These are phyloP conservation scores for Carassius carassius DNA, from an alignment of 2,113 vertebrate species.

Conservation along the genomic window DNA sequence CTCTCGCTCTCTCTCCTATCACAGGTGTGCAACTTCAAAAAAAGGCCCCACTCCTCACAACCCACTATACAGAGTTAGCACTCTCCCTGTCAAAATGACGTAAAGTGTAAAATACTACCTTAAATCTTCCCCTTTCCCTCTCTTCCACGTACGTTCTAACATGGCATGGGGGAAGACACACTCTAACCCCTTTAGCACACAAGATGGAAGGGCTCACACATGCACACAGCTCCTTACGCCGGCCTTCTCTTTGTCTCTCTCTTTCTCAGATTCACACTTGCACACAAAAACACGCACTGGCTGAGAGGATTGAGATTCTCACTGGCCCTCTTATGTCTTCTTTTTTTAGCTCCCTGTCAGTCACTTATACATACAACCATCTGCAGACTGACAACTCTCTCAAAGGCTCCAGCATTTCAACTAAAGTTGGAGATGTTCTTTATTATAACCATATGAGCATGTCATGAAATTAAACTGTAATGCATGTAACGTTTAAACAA, in stretches of 20 bases:
- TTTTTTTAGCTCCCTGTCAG: slow-evolving; percentile 18
- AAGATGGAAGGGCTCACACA: not conserved
- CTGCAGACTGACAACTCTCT: slow-evolving; percentile 13
- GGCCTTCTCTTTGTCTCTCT: not conserved
- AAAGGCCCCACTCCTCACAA: slow-evolving; percentile 36
- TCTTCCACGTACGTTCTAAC: slow-evolving; percentile 29
- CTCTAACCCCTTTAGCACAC: slow-evolving; percentile 28
- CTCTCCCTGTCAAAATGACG: slow-evolving; percentile 51
- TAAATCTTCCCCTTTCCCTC: slow-evolving; percentile 30
- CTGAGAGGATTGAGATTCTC: slow-evolving; percentile 7
- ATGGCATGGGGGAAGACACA: slow-evolving; percentile 27
- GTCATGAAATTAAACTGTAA: not conserved
- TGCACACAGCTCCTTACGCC: not conserved
- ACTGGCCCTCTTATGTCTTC: not conserved
- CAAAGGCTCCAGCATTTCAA: not conserved
- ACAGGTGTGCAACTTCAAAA: slow-evolving; percentile 54
- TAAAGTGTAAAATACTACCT: slow-evolving; percentile 44
- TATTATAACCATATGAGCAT: not conserved
- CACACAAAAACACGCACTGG: not conserved
- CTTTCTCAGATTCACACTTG: not conserved
- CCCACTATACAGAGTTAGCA: slow-evolving; percentile 36
- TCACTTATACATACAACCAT: slow-evolving; percentile 15
- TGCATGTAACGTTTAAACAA: slow-evolving; percentile 15
- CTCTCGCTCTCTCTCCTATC: slow-evolving; percentile 25
- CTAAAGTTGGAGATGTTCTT: not conserved